phyloP scores from a whole-genome alignment of 1,140 invertebrate genomes.

The Brachionus rubens region DNA sequence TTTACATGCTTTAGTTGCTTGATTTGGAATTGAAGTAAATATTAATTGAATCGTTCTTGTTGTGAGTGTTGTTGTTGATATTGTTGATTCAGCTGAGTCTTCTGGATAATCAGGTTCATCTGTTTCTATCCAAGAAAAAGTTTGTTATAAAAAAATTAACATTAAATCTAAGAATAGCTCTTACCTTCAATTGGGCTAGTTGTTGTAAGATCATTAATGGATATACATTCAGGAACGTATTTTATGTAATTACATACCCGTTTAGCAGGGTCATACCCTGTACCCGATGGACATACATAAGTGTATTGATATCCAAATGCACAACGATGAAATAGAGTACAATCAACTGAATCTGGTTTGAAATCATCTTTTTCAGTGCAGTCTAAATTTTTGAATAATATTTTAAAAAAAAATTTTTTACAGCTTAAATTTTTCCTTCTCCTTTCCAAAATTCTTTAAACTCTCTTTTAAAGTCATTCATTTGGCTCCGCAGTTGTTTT shows the following conservation, averaged over 20 bases:
- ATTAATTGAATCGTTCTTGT: not conserved
- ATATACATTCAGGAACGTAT: not conserved
- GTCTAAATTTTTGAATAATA: not conserved
- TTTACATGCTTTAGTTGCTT: not conserved
- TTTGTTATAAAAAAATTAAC: no score
- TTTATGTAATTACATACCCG: slow-evolving; percentile 4
- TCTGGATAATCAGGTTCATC: not conserved
- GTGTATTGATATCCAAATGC: slow-evolving; percentile 30
- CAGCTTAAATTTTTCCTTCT: no score
- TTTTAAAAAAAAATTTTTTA: no score
- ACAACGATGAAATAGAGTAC: slow-evolving; percentile 37
- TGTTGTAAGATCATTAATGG: not conserved
- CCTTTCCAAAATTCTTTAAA: no score
- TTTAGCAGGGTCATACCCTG: not conserved
- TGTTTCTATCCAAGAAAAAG: not conserved
- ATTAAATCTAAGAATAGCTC: not conserved
- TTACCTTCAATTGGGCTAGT: not conserved
- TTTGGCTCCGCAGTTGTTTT: no score
- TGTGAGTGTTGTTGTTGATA: not conserved
- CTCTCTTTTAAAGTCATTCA: no score
- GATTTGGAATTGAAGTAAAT: not conserved
- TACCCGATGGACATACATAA: slow-evolving; percentile 10
- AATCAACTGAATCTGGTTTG: slow-evolving; percentile 15
- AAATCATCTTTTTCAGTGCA: slow-evolving; percentile 28
- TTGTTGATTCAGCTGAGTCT: not conserved